Conservation (phyloP, 2,113 vertebrate species). For the Turnix velox region DNA sequence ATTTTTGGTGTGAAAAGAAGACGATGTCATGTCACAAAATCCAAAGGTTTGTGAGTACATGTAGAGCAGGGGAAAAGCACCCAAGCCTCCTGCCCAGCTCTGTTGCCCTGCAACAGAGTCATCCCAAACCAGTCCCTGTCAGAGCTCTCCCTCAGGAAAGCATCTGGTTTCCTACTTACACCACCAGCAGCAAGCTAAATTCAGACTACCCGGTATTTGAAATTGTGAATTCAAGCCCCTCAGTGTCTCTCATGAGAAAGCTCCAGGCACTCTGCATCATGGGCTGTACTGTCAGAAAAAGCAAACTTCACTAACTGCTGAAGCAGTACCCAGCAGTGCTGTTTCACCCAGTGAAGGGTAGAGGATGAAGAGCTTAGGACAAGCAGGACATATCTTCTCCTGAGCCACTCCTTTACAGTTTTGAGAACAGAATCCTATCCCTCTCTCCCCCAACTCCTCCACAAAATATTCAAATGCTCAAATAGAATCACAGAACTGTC, state of each 20-base stretch:
- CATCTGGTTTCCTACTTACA: neutral
- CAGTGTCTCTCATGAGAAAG: neutral
- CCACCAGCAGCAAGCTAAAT: neutral
- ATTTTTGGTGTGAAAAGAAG: neutral
- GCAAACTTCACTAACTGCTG: accelerated
- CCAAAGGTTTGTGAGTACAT: accelerated
- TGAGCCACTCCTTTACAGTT: neutral
- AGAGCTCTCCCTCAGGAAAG: neutral
- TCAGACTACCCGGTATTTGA: neutral
- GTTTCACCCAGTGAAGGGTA: accelerated
- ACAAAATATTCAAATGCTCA: neutral
- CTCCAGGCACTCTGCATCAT: neutral
- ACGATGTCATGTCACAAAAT: neutral
- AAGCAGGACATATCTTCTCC: neutral
- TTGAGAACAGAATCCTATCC: neutral
- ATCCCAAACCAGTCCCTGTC: neutral
- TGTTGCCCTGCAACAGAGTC: neutral
- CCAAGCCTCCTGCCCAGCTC: neutral
- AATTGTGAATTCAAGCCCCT: neutral
- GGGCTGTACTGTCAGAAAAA: accelerated
- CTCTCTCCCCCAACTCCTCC: neutral
- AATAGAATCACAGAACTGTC: neutral
- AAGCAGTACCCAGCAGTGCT: neutral
- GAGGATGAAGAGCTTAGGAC: neutral
- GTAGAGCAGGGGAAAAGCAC: accelerated